Evolutionary conservation across 2,797 vertebrate species (phyloP).

Genomic region (Catharus ustulatus): DNA sequence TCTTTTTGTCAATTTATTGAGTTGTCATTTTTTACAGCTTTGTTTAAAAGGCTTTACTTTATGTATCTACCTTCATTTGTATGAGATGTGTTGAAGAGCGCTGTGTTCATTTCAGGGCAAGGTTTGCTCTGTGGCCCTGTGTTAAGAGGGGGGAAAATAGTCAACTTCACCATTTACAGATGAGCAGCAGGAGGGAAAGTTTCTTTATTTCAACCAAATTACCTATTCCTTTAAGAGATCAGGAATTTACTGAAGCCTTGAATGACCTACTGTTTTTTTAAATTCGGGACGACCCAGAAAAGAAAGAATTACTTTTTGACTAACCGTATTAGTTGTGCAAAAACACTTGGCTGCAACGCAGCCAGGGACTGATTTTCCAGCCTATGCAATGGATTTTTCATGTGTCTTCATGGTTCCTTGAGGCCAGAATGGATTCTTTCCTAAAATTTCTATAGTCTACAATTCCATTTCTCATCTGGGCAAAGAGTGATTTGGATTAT

Average conservation of each 20-base stretch:
- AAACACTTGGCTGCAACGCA: not conserved
- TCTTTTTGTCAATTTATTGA: not conserved
- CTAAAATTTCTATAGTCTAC: not conserved
- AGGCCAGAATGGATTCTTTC: not conserved
- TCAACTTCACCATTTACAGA: not conserved
- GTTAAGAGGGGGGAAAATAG: not conserved
- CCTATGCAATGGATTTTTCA: not conserved
- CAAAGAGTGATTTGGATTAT: not conserved
- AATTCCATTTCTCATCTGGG: slow-evolving; percentile 1
- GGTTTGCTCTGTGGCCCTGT: not conserved
- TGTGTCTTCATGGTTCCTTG: not conserved
- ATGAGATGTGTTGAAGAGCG: not conserved
- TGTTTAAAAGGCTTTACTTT: not conserved
- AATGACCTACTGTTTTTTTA: not conserved
- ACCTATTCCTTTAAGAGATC: not conserved
- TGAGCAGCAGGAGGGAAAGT: no score
- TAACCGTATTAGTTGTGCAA: not conserved
- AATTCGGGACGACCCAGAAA: not conserved
- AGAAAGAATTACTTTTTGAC: not conserved
- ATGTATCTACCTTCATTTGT: not conserved
- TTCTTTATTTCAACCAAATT: not conserved
- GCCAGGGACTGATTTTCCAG: not conserved
- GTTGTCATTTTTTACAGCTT: not conserved
- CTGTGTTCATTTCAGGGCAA: not conserved
- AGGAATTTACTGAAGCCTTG: not conserved